Base-by-base conservation (phyloP, 1,140 invertebrate genomes). In the Asobara japonica region DNA sequence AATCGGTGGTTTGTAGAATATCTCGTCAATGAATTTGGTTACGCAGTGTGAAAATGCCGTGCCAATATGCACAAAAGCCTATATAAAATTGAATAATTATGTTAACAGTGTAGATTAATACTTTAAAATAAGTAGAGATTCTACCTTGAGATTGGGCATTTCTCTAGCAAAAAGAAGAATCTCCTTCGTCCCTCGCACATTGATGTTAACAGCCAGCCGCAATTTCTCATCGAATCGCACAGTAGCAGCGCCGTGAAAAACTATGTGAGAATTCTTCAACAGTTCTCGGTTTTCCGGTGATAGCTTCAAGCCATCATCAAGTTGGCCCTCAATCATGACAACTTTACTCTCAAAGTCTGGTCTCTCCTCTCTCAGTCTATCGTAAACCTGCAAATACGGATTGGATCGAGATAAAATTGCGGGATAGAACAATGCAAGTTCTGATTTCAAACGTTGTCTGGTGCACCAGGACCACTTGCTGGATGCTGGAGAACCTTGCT, bases 171-270 rank as follows among this genome's bases (percentile, higher is more conserved):
- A 84, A 38, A 89, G 79, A 3, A 93, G 69, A 25, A 93, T 79
- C 38, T 90, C 86, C 73, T 90, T 89, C 0, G 90, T 91, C 8
- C 90, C 91, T 64, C 86, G 84, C 1, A 92, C 87, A 77, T 93
- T 93, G 27, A 91, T 90, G 29, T 88, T 86, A 20, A 90, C 86
- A 0, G 91, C 89, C n/a, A 81, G 66, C 79, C 91, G 90, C 16
- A 97, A 83, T 51, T 91, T 89, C 83, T 96, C 96, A 82, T 96
- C 93, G 84, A 97, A 97, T 79, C 93, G 92, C 8, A 97, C 91
- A n/a, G 94, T 96, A 0, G 96, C 96, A 1, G 96, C 96, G 4
- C 90, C 92, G 80, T 97, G 95, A 82, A 97, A 95, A n/a, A 97
- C 91, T 56, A 96, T 87, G 25, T 91, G 71, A 0, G 79, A 77